A percentile compares a stretch with the other conserved stretches of the same genome.
Conservation (phyloP, 2,797 vertebrate genomes). For the Pteropus rufus region DNA sequence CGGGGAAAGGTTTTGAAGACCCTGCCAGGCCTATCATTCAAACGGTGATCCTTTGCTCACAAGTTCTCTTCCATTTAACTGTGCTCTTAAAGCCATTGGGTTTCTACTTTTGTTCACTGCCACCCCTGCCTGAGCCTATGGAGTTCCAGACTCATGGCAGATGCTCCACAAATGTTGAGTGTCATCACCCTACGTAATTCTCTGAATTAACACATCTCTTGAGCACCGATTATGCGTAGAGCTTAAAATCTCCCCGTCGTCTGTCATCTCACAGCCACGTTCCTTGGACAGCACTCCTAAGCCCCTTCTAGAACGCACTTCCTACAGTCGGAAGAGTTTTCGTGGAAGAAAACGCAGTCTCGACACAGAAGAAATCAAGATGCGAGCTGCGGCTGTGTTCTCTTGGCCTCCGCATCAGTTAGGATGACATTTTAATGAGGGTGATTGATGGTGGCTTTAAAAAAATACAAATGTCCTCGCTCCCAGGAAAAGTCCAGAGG, state of each 20-base stretch:
- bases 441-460: neutral
- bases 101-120: neutral
- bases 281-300: neutral
- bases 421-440: neutral
- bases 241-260: neutral
- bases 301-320: neutral
- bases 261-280: neutral
- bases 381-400: too few relatives aligned
- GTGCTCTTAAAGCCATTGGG: neutral
- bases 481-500: neutral
- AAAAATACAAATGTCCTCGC: neutral
- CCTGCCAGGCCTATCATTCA: fast-evolving
- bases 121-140: neutral
- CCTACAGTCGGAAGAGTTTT: neutral
- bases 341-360: neutral
- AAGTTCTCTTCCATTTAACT: neutral
- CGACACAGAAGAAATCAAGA: neutral
- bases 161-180: too few relatives aligned
- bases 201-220: neutral
- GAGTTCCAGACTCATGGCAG: neutral
- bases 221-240: neutral
- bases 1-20: neutral
- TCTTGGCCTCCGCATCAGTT: fast-evolving
- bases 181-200: neutral
- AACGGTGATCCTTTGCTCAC: neutral